Conservation (phyloP, 2,113 vertebrate genomes). For the Entelurus aequoreus region DNA sequence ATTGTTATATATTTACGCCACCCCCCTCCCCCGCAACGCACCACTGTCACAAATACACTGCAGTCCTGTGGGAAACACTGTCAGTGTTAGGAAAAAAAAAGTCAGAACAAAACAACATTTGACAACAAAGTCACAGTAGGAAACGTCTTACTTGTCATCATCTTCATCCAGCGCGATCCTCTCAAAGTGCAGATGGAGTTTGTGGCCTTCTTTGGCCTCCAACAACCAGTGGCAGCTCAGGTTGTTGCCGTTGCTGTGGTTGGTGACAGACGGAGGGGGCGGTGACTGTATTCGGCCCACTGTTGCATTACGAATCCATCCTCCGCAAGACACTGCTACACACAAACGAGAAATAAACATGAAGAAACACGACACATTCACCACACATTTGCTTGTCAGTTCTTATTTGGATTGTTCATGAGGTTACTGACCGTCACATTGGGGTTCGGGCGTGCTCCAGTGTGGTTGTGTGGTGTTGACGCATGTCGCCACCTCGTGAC, state of each 20-base stretch:
- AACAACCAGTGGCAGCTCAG: slow-evolving; percentile 91
- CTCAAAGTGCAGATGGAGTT: slow-evolving; percentile 88
- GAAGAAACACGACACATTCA: neutral
- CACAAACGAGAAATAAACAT: neutral
- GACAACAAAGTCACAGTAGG: neutral
- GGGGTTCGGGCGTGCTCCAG: slow-evolving; percentile 80
- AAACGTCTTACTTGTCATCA: slow-evolving; percentile 76
- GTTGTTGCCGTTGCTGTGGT: slow-evolving; percentile 82
- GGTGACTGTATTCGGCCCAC: slow-evolving; percentile 84
- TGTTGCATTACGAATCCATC: slow-evolving; percentile 83
- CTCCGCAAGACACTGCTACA: slow-evolving; percentile 81
- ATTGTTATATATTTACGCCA: too few relatives aligned
- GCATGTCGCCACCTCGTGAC: slow-evolving; percentile 80
- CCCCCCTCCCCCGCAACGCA: too few relatives aligned
- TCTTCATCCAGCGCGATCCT: slow-evolving; percentile 87
- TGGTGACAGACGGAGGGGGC: slow-evolving; percentile 70
- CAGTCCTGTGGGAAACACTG: too few relatives aligned
- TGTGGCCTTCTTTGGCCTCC: slow-evolving; percentile 83
- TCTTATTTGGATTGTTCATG: neutral
- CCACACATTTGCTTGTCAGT: neutral
- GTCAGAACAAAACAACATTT: neutral
- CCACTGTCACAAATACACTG: too few relatives aligned
- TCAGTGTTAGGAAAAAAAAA: neutral
- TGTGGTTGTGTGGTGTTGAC: slow-evolving; percentile 82
- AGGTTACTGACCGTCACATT: slow-evolving; percentile 65